Evolutionary conservation across 2,888 invertebrate genomes (phyloP), one percentile per base, ranked within the genome.

Genomic region (Macrosoma leucophasiata): DNA sequence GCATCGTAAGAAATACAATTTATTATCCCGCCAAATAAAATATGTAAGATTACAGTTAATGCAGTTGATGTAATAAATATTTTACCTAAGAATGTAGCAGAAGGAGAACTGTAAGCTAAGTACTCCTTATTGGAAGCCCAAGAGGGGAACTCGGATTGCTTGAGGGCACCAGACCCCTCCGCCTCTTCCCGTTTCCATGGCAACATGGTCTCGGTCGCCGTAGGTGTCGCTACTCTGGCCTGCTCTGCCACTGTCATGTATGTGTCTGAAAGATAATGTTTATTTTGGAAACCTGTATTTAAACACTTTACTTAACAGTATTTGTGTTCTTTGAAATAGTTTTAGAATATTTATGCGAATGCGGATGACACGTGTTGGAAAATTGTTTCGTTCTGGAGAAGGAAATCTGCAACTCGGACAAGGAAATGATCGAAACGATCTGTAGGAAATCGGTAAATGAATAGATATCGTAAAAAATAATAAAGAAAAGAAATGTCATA

Each of bases 121-220:
- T 97, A 97, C 61, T 97, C 96, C 67, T 96, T 95, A 71, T 96
- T 97, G 18, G 95, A 93, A 24, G 96, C 96, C 97, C 97, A 97
- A 8, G 95, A 91, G 7, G 97, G 97, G 65, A 96, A 96, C 71
- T 97, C 96, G 23, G 92, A 92, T 64, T 94, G 94, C 55, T 91
- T 89, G 30, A 91, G 74, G 50, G 91, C 88, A 52, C 89, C 84
- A 8, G 88, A 88, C 1, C 89, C 89, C 45, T 90, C 89, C 33
- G 90, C 90, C 57, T 92, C 93, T 55, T 92, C 93, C 4, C 95
- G 89, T 82, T 95, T 95, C 96, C 97, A 97, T 30, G 97, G 97
- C 60, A 96, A 86, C 87, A 94, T 91, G 25, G 91, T 92, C 79
- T 96, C 96, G 2, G 93, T 94, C 2, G 94, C 93, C 2, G 95